phyloP scores from a whole-genome alignment of 2,113 vertebrate species.

The Emberiza fucata region DNA sequence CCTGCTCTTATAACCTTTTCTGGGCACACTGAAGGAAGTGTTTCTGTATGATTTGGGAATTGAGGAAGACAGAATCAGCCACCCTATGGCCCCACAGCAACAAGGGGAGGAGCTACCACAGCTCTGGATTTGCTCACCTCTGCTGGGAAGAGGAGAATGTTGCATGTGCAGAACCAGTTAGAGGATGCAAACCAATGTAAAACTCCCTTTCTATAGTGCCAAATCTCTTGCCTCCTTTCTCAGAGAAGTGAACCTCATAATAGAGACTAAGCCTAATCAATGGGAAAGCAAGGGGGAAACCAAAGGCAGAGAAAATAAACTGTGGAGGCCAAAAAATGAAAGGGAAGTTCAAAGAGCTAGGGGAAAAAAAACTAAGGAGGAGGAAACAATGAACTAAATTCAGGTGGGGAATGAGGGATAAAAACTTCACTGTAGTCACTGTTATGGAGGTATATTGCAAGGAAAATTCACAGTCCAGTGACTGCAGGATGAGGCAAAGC shows the following conservation, averaged over 20 bases:
- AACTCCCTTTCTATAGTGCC: accelerated
- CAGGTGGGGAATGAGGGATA: not conserved
- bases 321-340: accelerated
- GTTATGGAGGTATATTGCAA: not conserved
- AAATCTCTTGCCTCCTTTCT: not conserved
- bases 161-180: not conserved
- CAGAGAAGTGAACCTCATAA: not conserved
- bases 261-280: not conserved
- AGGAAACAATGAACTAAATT: not conserved
- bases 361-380: not conserved
- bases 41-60: not conserved
- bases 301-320: not conserved
- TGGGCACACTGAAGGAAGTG: not conserved
- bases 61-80: not conserved
- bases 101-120: not conserved
- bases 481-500: not conserved
- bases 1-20: not conserved
- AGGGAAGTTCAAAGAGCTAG: not conserved
- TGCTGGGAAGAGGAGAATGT: not conserved
- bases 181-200: not conserved
- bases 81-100: accelerated
- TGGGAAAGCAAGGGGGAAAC: not conserved
- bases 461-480: not conserved
- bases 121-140: not conserved
- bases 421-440: not conserved